Percentiles rank a stretch among this genome's conserved stretches.
phyloP scores from a whole-genome alignment of 1,140 invertebrate species.

The Lerema accius region DNA sequence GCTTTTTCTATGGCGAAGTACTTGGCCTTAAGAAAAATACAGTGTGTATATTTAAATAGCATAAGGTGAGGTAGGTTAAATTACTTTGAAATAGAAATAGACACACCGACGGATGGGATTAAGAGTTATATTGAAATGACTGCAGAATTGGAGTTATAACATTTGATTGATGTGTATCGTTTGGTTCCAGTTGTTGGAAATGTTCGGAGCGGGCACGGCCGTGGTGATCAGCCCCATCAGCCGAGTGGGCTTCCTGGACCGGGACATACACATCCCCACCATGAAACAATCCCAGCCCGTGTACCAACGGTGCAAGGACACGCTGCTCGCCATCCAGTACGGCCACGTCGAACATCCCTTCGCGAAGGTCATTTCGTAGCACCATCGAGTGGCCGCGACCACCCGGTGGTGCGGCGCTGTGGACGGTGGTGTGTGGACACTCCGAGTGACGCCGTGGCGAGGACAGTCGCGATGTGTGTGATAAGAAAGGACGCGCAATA shows the following conservation, averaged over 20 bases:
- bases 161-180: neutral
- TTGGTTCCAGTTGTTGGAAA: constrained; percentile 90
- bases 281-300: constrained; percentile 87
- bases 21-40: no score
- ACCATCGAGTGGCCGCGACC: neutral
- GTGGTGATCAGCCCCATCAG: constrained; percentile 95
- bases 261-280: constrained; percentile 89
- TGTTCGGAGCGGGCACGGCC: constrained; percentile 98
- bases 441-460: no score
- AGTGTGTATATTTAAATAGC: no score
- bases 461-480: no score
- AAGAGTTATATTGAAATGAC: no score
- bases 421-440: no score
- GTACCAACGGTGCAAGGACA: constrained; percentile 87
- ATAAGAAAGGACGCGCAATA: constrained; percentile 18
- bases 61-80: no score
- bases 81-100: no score
- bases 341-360: constrained; percentile 92
- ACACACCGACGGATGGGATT: no score
- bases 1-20: no score
- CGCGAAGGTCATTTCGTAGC: constrained; percentile 83
- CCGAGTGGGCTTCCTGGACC: constrained; percentile 88
- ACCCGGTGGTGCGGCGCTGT: no score
- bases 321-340: constrained; percentile 93
- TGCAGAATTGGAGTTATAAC: no score